Percentiles rank a stretch among this genome's conserved stretches.
These are phyloP conservation scores for Anguilla marmorata DNA, from an alignment of 2,797 vertebrate species.

Conservation along the genomic window DNA sequence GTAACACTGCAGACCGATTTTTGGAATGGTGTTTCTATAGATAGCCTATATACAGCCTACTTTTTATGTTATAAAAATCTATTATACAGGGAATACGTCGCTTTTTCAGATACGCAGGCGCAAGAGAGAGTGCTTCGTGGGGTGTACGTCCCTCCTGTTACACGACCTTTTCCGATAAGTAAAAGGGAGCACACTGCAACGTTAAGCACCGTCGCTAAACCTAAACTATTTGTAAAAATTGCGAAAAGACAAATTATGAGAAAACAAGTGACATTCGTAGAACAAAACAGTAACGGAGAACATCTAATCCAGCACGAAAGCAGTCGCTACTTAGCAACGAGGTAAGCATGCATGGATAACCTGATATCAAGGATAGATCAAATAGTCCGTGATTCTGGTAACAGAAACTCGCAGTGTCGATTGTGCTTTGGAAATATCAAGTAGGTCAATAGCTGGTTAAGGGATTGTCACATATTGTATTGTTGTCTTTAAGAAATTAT, in stretches of 20 bases:
- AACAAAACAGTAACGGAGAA: conserved; percentile 50
- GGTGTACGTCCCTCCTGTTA: not conserved
- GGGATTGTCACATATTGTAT: not conserved
- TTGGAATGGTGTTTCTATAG: not conserved
- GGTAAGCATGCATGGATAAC: conserved; percentile 46
- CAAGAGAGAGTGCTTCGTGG: not conserved
- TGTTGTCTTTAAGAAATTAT: not conserved
- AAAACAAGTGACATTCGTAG: conserved; percentile 59
- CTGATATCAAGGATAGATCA: conserved; percentile 2
- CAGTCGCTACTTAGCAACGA: conserved; percentile 36
- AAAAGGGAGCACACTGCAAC: not conserved
- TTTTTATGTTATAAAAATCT: not conserved
- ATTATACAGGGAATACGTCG: not conserved
- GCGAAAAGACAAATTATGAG: conserved; percentile 49
- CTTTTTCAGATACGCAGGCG: conserved; percentile 10
- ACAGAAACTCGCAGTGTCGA: not conserved
- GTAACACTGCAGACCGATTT: too few relatives aligned
- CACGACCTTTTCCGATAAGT: not conserved
- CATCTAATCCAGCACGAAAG: conserved; percentile 39
- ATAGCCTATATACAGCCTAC: not conserved
- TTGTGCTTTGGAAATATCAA: not conserved
- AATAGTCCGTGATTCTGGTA: conserved; percentile 14
- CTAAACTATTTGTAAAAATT: not conserved
- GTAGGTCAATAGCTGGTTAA: not conserved
- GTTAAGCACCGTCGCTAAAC: not conserved